Evolutionary conservation across 2,888 invertebrate species (phyloP), one percentile per base, ranked within the genome.

Genomic region (Troides aeacus): DNA sequence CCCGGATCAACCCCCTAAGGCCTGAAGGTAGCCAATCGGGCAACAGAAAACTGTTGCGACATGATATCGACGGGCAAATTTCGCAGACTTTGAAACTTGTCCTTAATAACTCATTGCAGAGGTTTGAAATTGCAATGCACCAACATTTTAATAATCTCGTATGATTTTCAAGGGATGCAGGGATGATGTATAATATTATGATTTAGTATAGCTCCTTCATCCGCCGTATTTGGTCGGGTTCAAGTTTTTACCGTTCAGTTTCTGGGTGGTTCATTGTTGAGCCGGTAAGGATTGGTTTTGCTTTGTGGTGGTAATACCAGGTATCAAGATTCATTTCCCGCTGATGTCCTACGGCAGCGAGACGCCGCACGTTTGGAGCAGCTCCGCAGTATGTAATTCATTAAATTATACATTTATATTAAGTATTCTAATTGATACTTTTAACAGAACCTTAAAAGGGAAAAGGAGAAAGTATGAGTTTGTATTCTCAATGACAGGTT

Each of bases 261-360:
- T 21, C 21, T 21, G n/a, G 58, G 58, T 57, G n/a, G 39, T 42
- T 50, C 68, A 69, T 18, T 58, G 58, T 42, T 50, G 56, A 61
- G n/a, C 36, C 23, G 53, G 56, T 68, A 69, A 62, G 72, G 68
- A 65, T 74, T 72, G 69, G 57, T 74, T 74, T 72, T 75, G 69
- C 72, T 72, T 64, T 68, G 72, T 72, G 71, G 80, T 74, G 79
- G 73, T 68, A 74, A 71, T 15, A 72, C 72, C 76, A 87, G 80
- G 86, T 84, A 79, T 89, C 92, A 92, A 92, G 83, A 92, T 92
- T 92, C 92, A 92, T 92, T 92, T 92, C 92, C 92, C 92, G 88
- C 92, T 92, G 86, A 93, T 93, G 93, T 92, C 93, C 75, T 91
- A 92, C 89, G 90, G 91, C 76, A 91, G 89, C 81, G 93, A 93